Base-by-base conservation (phyloP, 2,113 vertebrate genomes). In the Romanogobio albipinnatus region DNA sequence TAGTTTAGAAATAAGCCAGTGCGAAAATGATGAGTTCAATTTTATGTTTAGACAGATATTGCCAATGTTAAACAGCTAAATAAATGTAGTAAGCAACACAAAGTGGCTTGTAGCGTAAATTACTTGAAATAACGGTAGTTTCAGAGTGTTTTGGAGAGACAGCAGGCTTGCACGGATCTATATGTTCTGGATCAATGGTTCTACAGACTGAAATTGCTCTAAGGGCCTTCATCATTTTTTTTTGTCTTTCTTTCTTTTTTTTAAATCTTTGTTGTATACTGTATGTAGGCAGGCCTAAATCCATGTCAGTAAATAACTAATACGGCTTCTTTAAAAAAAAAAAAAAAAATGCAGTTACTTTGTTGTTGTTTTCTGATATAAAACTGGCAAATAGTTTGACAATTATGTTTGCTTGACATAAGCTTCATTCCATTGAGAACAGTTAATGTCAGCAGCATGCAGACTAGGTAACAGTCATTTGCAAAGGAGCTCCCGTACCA, bases 401-500 rank as follows among this genome's bases (percentile, higher is more conserved):
- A 82, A 84, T 89, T 87, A 58, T 87, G 84, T 87, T 84, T 84
- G 87, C 51, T 83, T 78, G 77, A 80, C 80, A 81, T 80, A 75
- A 85, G 66, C 49, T 79, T 71, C 70, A 81, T 81, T 64, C 83
- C 81, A 64, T 75, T 85, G 84, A 88, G 85, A 88, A 76, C 77
- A 70, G 85, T 86, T 85, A 85, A 86, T 86, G 82, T 33, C 61
- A 76, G 80, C 68, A 36, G 71, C 86, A 89, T 87, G 84, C 86
- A 81, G 84, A 87, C 78, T 81, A 85, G 82, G 49, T 76, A 24
- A 79, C 26, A 76, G 76, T 84, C 64, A 82, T 86, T 87, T 73
- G 26, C 49, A 24, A 59, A 76, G 61, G 62, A 59, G 49, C 83
- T 73, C 49, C 76, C 47, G 22, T 83, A 83, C 86, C 86, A 53